Evolutionary conservation across 2,797 vertebrate species (phyloP), one percentile per base, ranked within the genome.

Genomic region (Xyrichtys novacula): DNA sequence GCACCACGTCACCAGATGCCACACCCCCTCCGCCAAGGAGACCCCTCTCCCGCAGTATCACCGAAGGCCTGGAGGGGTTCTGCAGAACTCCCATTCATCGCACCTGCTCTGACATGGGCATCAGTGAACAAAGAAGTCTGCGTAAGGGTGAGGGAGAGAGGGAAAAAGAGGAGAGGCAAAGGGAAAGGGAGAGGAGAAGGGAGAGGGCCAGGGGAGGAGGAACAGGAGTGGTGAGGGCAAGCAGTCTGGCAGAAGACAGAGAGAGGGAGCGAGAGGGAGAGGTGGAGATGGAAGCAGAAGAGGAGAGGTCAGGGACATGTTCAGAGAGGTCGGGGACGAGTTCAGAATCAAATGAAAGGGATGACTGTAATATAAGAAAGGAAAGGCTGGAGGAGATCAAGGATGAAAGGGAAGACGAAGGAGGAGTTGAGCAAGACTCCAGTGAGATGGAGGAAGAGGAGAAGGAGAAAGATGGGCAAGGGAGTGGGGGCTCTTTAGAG

Each of bases 91-190:
- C 93, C 44, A 94, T 90, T 50, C 95, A 94, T 81, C 96, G 94
- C 73, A 96, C 96, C 8, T 91, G 93, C 75, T 97, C 96, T 0
- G 96, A 97, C 82, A 94, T 96, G 92, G 95, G 95, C 32, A 92
- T 96, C 65, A 96, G 94, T 1, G 94, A 94, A 53, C 91, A 93
- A 86, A 92, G 92, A 71, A 96, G 87, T 65, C 90, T 95, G 36
- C 87, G 87, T 3, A 91, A 56, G 52, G 90, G 86, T 0, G 93
- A 94, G 28, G 87, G 89, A 26, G 93, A 94, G 76, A 65, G 88
- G 63, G 94, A 95, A 53, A 87, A 88, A 31, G 93, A 94, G 79
- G 92, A 94, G 75, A 80, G 93, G 73, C 90, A 91, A 67, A 86
- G 57, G 57, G 90, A 94, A 81, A 89, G 93, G 60, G 89, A 93